A percentile compares a stretch with the other conserved stretches of the same genome.
phyloP scores from a whole-genome alignment of 2,113 vertebrate genomes.

The Ptilorrhoa leucosticta region DNA sequence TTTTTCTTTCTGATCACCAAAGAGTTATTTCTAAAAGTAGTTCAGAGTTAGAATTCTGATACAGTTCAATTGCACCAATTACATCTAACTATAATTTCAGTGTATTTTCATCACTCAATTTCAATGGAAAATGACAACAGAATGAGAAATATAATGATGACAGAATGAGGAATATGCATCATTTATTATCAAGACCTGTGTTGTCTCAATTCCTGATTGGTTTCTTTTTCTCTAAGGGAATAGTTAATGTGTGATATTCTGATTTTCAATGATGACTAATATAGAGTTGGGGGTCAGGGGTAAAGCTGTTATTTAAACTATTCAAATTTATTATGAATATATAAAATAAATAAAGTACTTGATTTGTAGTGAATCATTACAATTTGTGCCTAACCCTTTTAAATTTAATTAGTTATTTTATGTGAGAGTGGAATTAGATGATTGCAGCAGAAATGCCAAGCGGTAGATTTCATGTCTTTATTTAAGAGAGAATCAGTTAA shows the following conservation, averaged over 20 bases:
- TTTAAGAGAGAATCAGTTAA: neutral
- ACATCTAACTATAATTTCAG: neutral
- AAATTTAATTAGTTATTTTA: neutral
- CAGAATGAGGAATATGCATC: neutral
- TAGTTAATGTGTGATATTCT: neutral
- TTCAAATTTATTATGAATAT: neutral
- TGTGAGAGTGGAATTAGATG: neutral
- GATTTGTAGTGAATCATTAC: neutral
- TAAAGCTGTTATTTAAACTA: neutral
- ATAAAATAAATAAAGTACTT: neutral
- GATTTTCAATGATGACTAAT: neutral
- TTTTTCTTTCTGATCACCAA: neutral
- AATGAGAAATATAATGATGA: neutral
- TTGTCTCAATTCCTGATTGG: neutral
- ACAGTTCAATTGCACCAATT: neutral
- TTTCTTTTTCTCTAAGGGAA: neutral
- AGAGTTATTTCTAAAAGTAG: neutral
- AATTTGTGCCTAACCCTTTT: neutral
- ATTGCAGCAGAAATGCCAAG: neutral
- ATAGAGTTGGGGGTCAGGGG: neutral
- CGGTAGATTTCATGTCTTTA: neutral
- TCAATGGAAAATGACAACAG: neutral
- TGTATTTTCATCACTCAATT: neutral
- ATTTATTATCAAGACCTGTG: neutral
- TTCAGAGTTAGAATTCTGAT: neutral